Percentiles rank a stretch among this genome's conserved stretches.
Conservation (phyloP, 2,113 vertebrate genomes). For the Dascyllus trimaculatus region DNA sequence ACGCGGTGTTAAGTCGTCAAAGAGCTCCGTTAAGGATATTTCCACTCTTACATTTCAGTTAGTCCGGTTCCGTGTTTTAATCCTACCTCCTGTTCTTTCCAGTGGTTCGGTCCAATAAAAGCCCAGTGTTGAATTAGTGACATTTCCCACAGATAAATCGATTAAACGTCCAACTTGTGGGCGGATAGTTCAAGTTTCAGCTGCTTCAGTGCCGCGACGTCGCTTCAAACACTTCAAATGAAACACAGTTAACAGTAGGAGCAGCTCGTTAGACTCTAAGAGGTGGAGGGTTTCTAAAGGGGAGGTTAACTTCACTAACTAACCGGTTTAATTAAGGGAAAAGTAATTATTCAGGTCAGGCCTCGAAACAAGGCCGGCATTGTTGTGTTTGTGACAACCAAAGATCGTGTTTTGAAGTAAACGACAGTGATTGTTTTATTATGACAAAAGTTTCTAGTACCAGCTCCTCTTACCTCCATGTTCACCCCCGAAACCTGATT, state of each 20-base stretch:
- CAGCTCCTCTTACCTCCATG: conserved; percentile 86
- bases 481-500: conserved; percentile 71
- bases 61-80: background rate
- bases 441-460: conserved; percentile 21
- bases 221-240: too few relatives aligned
- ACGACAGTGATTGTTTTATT: conserved; percentile 35
- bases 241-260: too few relatives aligned
- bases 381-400: conserved; percentile 57
- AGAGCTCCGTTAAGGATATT: background rate
- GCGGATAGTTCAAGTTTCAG: too few relatives aligned
- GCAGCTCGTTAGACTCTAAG: too few relatives aligned
- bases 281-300: background rate
- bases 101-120: background rate
- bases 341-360: conserved; percentile 1
- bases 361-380: conserved; percentile 29
- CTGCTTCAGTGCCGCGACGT: too few relatives aligned
- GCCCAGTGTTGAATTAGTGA: background rate
- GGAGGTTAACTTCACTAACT: background rate
- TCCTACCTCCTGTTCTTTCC: background rate
- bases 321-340: background rate
- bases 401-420: conserved; percentile 36
- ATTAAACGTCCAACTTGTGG: too few relatives aligned
- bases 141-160: too few relatives aligned
- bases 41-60: background rate
- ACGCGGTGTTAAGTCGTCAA: rapidly evolving